Percentiles rank a stretch among this genome's conserved stretches.
phyloP scores from a whole-genome alignment of 2,113 vertebrate genomes.

The Nycticorax nycticorax region DNA sequence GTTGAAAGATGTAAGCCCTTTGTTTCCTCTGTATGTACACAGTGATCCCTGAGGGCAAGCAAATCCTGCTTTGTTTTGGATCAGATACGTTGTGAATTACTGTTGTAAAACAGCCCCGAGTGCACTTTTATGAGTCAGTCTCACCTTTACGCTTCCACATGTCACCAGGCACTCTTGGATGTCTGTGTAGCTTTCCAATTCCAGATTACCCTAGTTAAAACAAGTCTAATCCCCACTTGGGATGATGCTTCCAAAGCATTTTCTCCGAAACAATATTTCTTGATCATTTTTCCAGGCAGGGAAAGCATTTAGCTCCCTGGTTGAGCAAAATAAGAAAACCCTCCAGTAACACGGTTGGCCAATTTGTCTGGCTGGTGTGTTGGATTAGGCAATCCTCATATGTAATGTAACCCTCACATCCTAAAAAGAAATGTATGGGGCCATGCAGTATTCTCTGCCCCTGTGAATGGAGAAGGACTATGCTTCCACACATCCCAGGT shows the following conservation, averaged over 20 bases:
- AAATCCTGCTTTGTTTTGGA: slow-evolving; percentile 63
- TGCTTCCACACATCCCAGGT: not conserved
- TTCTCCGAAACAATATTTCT: slow-evolving; percentile 22
- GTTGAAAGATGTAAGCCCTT: slow-evolving; percentile 56
- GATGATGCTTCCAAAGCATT: slow-evolving; percentile 13
- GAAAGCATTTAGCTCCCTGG: not conserved
- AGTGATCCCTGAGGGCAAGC: slow-evolving; percentile 13
- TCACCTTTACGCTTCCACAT: slow-evolving; percentile 20
- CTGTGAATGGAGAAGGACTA: not conserved
- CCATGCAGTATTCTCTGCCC: not conserved
- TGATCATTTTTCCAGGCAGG: slow-evolving; percentile 4
- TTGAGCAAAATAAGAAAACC: not conserved
- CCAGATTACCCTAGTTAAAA: not conserved
- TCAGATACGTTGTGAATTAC: slow-evolving; percentile 9
- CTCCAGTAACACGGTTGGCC: not conserved
- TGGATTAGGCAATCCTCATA: not conserved
- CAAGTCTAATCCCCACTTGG: slow-evolving; percentile 6
- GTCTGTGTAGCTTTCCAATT: not conserved
- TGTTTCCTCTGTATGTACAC: slow-evolving; percentile 57
- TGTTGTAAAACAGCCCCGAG: not conserved
- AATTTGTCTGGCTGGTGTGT: not conserved
- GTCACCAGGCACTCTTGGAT: not conserved
- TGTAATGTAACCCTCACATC: not conserved
- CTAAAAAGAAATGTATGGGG: not conserved
- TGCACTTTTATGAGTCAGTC: slow-evolving; percentile 30